These are phyloP conservation scores for Cheilosia soror DNA, from an alignment of 2,888 invertebrate species.

Conservation along the genomic window DNA sequence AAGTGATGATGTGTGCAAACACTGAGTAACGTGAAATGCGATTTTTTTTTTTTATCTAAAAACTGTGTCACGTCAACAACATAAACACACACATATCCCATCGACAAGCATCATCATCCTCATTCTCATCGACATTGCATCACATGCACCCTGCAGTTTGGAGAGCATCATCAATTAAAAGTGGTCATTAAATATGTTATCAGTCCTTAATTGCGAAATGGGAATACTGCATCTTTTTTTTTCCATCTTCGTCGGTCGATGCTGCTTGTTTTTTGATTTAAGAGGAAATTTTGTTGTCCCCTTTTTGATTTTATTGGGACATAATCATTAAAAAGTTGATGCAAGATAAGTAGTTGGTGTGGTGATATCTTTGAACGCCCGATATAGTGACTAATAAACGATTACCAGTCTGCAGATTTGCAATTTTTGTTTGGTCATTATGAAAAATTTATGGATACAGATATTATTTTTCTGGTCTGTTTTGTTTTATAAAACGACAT, in stretches of 20 bases:
- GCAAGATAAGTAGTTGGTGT: no score
- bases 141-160: slow-evolving; percentile 33
- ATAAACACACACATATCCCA: slow-evolving; percentile 15
- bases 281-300: neutral
- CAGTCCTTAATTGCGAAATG: slow-evolving; percentile 68
- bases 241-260: neutral
- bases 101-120: slow-evolving; percentile 16
- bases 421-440: no score
- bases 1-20: slow-evolving; percentile 21
- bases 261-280: slow-evolving; percentile 2
- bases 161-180: slow-evolving; percentile 69
- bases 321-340: no score
- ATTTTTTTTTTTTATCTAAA: neutral
- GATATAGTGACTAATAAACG: no score
- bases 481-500: no score
- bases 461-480: no score
- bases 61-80: slow-evolving; percentile 55
- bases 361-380: no score
- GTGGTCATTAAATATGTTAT: slow-evolving; percentile 69
- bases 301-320: neutral
- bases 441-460: no score
- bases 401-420: no score
- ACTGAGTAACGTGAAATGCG: slow-evolving; percentile 2
- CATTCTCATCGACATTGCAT: neutral
- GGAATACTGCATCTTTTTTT: slow-evolving; percentile 13